These are phyloP conservation scores for Trinorchestia longiramus DNA, from an alignment of 1,140 invertebrate genomes.

Conservation along the genomic window DNA sequence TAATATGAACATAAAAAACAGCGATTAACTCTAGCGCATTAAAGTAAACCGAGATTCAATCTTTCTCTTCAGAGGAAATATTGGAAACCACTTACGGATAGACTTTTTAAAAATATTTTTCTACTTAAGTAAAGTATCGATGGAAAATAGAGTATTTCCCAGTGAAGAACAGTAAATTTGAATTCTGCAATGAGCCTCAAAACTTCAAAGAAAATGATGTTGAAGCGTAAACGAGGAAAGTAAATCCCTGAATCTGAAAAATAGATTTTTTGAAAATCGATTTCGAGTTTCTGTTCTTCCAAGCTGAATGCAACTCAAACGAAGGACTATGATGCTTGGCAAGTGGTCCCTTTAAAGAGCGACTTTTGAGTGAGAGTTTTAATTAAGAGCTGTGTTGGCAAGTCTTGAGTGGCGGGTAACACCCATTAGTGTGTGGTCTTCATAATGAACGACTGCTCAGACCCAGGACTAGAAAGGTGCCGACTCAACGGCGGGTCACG, in stretches of 20 bases:
- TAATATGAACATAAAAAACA: no score
- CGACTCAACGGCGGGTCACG: conserved; percentile 33
- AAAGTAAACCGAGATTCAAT: no score
- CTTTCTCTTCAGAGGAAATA: no score
- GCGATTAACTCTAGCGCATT: no score
- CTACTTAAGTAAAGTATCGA: no score
- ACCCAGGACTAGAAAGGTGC: conserved; percentile 33
- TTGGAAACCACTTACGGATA: no score
- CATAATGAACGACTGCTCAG: conserved; percentile 21
- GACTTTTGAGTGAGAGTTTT: conserved; percentile 45
- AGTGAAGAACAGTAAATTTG: not conserved
- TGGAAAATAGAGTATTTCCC: no score
- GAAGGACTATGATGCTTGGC: not conserved
- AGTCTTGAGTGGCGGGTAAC: conserved; percentile 48
- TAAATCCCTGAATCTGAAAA: not conserved
- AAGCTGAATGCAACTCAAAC: not conserved
- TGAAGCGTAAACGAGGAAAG: not conserved
- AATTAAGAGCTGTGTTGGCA: conserved; percentile 52
- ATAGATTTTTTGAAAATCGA: not conserved
- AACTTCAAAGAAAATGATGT: not conserved
- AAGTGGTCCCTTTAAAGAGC: not conserved
- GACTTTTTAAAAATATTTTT: no score
- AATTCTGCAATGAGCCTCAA: not conserved
- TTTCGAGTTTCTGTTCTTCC: not conserved
- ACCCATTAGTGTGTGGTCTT: conserved; percentile 53